A percentile compares a stretch with the other conserved stretches of the same genome.
phyloP scores from a whole-genome alignment of 1,140 invertebrate species.

The Bombus soroeensis region DNA sequence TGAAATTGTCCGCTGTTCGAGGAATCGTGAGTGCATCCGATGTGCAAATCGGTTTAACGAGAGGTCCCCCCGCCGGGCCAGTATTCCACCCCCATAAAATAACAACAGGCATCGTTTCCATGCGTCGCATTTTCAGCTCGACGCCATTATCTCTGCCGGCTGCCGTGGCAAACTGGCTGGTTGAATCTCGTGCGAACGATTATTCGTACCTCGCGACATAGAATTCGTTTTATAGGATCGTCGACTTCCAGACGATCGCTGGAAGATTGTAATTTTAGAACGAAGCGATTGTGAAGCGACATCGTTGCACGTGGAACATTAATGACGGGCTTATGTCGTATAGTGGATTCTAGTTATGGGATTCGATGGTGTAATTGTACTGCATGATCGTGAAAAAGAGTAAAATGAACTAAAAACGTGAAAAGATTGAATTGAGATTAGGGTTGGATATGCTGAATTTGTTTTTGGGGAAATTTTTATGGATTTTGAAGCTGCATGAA shows the following conservation, averaged over 20 bases:
- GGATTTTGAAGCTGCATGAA: not conserved
- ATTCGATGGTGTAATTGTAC: too few species aligned
- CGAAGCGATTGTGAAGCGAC: not conserved
- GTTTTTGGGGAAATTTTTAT: not conserved
- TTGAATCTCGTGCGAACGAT: slow-evolving; percentile 11
- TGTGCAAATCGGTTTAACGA: slow-evolving; percentile 74
- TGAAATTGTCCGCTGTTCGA: slow-evolving; percentile 71
- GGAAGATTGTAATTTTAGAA: not conserved
- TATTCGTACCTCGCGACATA: slow-evolving; percentile 24
- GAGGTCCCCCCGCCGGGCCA: slow-evolving; percentile 21
- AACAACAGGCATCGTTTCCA: slow-evolving; percentile 70
- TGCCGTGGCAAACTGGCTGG: not conserved
- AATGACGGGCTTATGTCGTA: too few species aligned
- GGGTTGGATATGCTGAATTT: too few species aligned
- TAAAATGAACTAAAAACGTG: not conserved
- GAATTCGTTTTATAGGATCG: slow-evolving; percentile 30
- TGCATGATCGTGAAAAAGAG: too few species aligned
- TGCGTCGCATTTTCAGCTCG: slow-evolving; percentile 66
- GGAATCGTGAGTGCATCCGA: slow-evolving; percentile 73
- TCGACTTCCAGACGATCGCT: not conserved
- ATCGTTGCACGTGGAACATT: not conserved
- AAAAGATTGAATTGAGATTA: not conserved
- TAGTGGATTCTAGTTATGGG: too few species aligned
- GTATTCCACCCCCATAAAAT: slow-evolving; percentile 58
- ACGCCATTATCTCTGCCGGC: slow-evolving; percentile 60